Percentiles rank a stretch among this genome's conserved stretches.
Conservation (phyloP, 2,888 invertebrate genomes). For the Apodemia zela region DNA sequence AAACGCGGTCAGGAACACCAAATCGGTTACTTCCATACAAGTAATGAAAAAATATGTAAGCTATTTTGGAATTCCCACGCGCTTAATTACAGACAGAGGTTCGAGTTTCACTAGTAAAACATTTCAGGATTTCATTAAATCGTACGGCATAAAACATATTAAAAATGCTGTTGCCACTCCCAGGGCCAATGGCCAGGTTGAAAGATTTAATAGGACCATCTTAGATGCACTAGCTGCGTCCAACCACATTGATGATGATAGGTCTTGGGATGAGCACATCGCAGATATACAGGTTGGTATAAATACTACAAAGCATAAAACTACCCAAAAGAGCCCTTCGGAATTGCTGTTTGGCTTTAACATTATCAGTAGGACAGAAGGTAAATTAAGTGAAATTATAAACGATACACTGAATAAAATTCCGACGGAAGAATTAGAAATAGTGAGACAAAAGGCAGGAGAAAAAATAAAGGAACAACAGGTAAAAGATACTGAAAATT, state of each 20-base stretch:
- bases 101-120: conserved; percentile 29
- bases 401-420: too few relatives aligned
- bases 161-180: neutral
- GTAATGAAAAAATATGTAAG: conserved; percentile 29
- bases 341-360: conserved; percentile 29
- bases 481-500: too few relatives aligned
- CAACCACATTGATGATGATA: conserved; percentile 21
- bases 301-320: conserved; percentile 25
- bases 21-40: conserved; percentile 24
- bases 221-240: conserved; percentile 23
- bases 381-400: too few relatives aligned
- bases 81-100: conserved; percentile 32
- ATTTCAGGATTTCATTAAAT: conserved; percentile 25
- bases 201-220: conserved; percentile 32
- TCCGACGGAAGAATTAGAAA: too few relatives aligned
- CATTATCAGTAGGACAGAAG: conserved; percentile 6
- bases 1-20: conserved; percentile 8
- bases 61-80: conserved; percentile 29
- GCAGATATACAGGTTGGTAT: conserved; percentile 27
- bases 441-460: too few relatives aligned
- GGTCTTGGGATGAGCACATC: conserved; percentile 23
- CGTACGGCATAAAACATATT: neutral
- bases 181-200: conserved; percentile 5
- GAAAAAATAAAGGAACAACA: too few relatives aligned
- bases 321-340: conserved; percentile 24